Conservation (phyloP, 2,113 vertebrate species). For the Nymphicus hollandicus region DNA sequence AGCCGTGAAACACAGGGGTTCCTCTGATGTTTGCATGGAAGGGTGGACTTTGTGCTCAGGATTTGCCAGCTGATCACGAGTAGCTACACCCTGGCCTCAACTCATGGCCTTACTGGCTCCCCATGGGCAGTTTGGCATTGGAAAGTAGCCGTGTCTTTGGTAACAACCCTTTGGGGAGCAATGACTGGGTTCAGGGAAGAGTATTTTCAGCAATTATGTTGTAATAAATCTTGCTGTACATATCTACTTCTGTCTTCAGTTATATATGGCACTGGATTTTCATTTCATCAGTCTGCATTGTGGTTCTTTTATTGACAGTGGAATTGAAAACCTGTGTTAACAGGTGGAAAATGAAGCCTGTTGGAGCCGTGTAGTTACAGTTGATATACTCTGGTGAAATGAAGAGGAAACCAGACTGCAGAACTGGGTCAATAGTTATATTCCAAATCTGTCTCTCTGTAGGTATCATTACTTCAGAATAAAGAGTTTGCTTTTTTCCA, state of each 20-base stretch:
- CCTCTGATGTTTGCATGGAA: neutral
- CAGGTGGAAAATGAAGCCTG: conserved; percentile 37
- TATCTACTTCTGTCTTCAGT: neutral
- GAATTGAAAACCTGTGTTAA: conserved; percentile 1
- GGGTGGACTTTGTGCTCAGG: neutral
- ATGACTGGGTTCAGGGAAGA: neutral
- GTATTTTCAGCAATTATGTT: neutral
- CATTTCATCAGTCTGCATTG: neutral
- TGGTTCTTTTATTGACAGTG: neutral
- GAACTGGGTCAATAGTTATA: neutral
- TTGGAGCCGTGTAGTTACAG: neutral
- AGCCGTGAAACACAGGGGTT: neutral
- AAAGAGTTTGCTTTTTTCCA: neutral
- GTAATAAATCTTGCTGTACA: neutral
- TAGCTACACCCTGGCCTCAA: neutral
- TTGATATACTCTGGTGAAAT: neutral
- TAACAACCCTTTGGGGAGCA: neutral
- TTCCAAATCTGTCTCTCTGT: neutral
- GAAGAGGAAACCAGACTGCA: neutral
- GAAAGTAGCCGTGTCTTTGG: neutral
- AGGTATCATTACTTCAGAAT: neutral
- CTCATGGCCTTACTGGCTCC: neutral
- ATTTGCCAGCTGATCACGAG: neutral
- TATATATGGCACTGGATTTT: neutral
- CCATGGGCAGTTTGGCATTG: neutral